Evolutionary conservation across 2,113 vertebrate genomes (phyloP).

Genomic region (Albula goreensis): DNA sequence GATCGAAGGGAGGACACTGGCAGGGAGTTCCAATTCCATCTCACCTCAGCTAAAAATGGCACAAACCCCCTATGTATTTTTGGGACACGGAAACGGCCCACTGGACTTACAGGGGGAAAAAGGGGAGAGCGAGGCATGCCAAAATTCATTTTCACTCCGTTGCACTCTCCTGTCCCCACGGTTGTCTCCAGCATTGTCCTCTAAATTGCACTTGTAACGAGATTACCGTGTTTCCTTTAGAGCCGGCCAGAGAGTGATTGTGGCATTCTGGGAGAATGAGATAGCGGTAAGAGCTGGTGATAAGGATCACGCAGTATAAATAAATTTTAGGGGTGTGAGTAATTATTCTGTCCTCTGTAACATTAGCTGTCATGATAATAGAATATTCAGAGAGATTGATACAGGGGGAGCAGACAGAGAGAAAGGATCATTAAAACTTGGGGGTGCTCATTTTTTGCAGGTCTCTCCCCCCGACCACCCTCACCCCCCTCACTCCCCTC

Average conservation of each 20-base stretch:
- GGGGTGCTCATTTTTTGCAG: slow-evolving; percentile 20
- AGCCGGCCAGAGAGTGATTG: slow-evolving; percentile 48
- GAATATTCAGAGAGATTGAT: slow-evolving; percentile 70
- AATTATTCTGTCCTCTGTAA: slow-evolving; percentile 70
- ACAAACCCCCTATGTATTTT: neutral
- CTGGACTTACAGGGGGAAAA: neutral
- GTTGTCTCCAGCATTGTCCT: slow-evolving; percentile 69
- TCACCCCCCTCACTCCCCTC: neutral
- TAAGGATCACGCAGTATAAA: slow-evolving; percentile 71
- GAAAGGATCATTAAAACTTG: slow-evolving; percentile 58
- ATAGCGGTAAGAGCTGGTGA: slow-evolving; percentile 64
- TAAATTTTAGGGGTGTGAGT: slow-evolving; percentile 67
- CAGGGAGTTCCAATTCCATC: neutral
- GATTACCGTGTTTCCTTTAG: slow-evolving; percentile 67
- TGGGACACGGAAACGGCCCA: neutral
- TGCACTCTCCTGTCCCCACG: slow-evolving; percentile 20
- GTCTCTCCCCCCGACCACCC: neutral
- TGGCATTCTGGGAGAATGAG: slow-evolving; percentile 70
- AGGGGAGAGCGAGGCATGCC: neutral
- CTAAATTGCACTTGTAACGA: slow-evolving; percentile 80
- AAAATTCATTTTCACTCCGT: neutral
- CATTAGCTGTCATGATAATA: slow-evolving; percentile 70
- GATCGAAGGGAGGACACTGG: neutral
- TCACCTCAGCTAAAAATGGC: neutral
- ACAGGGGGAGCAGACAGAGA: slow-evolving; percentile 40